These are phyloP conservation scores for Campoplex nolae DNA, from an alignment of 2,888 invertebrate species.

Conservation along the genomic window DNA sequence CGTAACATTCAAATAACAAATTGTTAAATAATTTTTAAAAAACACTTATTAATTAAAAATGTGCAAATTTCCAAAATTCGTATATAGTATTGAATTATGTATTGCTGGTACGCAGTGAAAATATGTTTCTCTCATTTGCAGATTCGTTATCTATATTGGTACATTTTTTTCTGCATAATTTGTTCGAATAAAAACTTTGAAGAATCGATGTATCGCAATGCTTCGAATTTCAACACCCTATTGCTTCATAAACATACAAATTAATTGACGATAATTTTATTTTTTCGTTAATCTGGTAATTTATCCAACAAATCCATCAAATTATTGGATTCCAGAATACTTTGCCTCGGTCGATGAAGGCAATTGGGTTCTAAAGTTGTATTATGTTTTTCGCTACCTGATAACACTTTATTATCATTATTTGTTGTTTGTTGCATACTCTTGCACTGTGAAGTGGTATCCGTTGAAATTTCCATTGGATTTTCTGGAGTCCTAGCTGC, in stretches of 20 bases:
- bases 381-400: not conserved
- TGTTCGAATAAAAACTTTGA: no score
- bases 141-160: no score
- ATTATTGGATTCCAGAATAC: conserved; percentile 76
- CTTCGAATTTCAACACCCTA: not conserved
- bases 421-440: not conserved
- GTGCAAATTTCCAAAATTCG: no score
- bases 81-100: no score
- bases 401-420: not conserved
- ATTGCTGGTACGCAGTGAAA: no score
- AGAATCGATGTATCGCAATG: not conserved
- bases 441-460: not conserved
- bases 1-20: no score
- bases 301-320: conserved; percentile 85
- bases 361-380: not conserved
- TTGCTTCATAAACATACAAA: not conserved
- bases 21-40: no score
- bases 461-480: not conserved
- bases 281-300: conserved; percentile 72
- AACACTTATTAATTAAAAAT: no score
- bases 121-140: no score
- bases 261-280: conserved; percentile 50
- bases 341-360: conserved; percentile 64
- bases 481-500: not conserved
- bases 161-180: no score